Conservation (phyloP, 1,140 invertebrate species). For the Parapsyche elsis region DNA sequence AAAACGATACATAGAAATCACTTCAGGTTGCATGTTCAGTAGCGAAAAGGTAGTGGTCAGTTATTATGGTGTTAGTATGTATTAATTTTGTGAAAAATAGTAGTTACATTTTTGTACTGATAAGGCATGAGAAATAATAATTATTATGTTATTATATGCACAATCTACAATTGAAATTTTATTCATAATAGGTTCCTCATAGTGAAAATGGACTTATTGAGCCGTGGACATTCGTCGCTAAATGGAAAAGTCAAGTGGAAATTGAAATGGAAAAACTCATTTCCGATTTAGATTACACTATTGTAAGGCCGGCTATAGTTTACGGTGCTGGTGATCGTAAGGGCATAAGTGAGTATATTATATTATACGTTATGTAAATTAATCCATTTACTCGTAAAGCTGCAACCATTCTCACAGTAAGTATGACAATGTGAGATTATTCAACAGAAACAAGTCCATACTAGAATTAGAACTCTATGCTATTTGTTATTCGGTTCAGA, state of each 20-base stretch:
- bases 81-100: too few relatives aligned
- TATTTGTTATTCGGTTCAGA: too few relatives aligned
- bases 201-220: conserved; percentile 79
- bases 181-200: conserved; percentile 70
- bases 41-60: conserved; percentile 77
- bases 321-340: conserved; percentile 87
- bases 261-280: conserved; percentile 74
- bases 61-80: not conserved
- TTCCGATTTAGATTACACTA: conserved; percentile 78
- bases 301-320: conserved; percentile 86
- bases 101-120: too few relatives aligned
- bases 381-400: too few relatives aligned
- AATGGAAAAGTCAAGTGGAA: conserved; percentile 87
- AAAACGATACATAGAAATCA: conserved; percentile 84
- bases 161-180: not conserved
- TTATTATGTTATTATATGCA: too few relatives aligned
- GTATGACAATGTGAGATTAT: too few relatives aligned
- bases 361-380: too few relatives aligned
- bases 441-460: too few relatives aligned
- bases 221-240: conserved; percentile 86
- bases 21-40: conserved; percentile 82
- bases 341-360: conserved; percentile 79
- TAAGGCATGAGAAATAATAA: too few relatives aligned
- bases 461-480: too few relatives aligned
- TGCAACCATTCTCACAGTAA: too few relatives aligned